These are phyloP conservation scores for Rhabdornis inornatus DNA, from an alignment of 2,113 vertebrate genomes.

Conservation along the genomic window DNA sequence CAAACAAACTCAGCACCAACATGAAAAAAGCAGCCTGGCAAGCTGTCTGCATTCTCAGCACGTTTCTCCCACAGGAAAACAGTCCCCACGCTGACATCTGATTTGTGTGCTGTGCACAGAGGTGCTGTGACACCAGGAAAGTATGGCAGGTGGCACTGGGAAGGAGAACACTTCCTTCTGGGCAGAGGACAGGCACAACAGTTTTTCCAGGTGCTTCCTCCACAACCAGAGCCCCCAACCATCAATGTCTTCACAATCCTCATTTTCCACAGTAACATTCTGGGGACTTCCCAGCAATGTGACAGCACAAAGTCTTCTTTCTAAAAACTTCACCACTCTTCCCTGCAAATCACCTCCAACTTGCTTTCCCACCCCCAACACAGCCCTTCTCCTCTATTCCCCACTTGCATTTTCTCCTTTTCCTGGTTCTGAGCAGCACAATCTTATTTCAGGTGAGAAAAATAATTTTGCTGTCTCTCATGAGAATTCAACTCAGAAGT, in stretches of 20 bases:
- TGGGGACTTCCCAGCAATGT: background rate
- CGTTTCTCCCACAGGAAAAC: background rate
- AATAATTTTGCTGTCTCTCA: background rate
- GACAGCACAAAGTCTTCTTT: background rate
- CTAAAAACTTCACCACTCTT: background rate
- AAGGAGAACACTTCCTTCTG: background rate
- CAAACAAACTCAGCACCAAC: background rate
- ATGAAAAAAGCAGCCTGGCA: background rate
- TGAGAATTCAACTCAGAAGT: background rate
- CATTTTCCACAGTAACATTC: background rate
- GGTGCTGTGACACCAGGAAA: background rate
- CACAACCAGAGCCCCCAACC: background rate
- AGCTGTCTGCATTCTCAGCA: background rate
- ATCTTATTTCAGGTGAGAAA: background rate
- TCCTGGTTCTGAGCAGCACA: background rate
- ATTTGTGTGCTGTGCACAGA: background rate
- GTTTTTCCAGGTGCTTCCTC: background rate
- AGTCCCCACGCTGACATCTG: background rate
- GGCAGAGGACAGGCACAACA: background rate
- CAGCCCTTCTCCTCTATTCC: background rate
- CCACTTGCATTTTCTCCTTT: background rate
- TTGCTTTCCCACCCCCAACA: fast-evolving
- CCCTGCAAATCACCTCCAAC: background rate
- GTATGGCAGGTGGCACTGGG: background rate
- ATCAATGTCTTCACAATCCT: background rate